Base-by-base conservation (phyloP, 2,888 invertebrate species). In the Lasioglossum calceatum region DNA sequence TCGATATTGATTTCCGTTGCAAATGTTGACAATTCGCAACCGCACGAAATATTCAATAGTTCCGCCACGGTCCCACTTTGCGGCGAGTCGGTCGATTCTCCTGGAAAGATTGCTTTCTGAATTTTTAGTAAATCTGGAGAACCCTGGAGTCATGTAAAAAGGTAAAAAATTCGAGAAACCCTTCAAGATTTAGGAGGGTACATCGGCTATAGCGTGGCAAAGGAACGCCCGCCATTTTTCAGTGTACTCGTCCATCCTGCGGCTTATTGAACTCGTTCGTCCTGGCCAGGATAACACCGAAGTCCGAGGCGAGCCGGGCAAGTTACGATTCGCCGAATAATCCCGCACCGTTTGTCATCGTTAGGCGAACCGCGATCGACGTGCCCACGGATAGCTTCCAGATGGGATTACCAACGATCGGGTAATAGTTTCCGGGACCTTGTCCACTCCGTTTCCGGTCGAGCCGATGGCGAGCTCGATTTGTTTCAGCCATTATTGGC, bases 261-360 rank as follows among this genome's bases (percentile, higher is more conserved):
- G 23, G 83, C 83, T 82, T 82, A 84, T 82, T 86, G 84, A 81
- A 70, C 79, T 74, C 50, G 86, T 88, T 72, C 79, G 42, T 86
- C 84, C 58, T 47, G 78, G 23, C 32, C 32, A 19, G 78, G 64
- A 32, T 80, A 85, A 87, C 87, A 61, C 47, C 78, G 58, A 75
- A 32, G 71, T 67, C 39, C 42, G 23, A 64, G 32, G 70, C 79
- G 27, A 32, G 58, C 16, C 70, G 19, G 85, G 85, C 14, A n/a
- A 89, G 87, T 90, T 87, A 87, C 70, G 79, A 82, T 75, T 73
- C 72, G 71, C 81, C 81, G 54, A 81, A 78, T 88, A 91, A 90
- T 90, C 89, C 85, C 16, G n/a, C n/a, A 42, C 44, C 85, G 89
- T 91, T 91, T 85, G 87, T 91, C 91, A 91, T 91, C 91, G 88